Conservation (phyloP, 1,140 invertebrate genomes). For the Platorchestia sp. region DNA sequence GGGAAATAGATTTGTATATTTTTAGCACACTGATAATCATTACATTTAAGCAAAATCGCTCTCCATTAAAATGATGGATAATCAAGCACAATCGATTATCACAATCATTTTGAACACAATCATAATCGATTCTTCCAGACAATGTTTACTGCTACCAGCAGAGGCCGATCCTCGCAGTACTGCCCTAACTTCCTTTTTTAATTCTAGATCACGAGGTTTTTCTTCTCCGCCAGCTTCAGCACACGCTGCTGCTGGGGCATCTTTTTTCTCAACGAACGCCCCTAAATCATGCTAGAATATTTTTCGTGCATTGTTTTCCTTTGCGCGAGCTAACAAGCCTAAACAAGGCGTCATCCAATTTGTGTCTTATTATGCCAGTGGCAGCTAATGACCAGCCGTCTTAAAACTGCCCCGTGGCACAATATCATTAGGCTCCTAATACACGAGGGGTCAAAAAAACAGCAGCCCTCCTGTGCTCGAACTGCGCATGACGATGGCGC, state of each 20-base stretch:
- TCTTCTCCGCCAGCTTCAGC: neutral
- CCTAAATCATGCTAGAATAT: conserved; percentile 14
- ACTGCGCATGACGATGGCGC: neutral
- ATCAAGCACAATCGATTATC: too few species aligned
- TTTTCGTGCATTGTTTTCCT: conserved; percentile 28
- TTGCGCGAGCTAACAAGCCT: conserved; percentile 31
- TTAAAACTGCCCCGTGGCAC: conserved; percentile 37
- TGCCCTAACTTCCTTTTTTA: neutral
- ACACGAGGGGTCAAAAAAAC: conserved; percentile 6
- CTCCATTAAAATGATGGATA: too few species aligned
- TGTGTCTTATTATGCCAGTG: conserved; percentile 47
- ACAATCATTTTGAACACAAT: too few species aligned
- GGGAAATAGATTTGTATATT: too few species aligned
- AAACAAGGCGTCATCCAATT: conserved; percentile 53
- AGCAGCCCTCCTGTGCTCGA: neutral
- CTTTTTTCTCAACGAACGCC: neutral
- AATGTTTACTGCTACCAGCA: neutral
- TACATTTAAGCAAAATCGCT: too few species aligned
- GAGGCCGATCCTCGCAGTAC: neutral
- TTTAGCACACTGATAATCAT: too few species aligned
- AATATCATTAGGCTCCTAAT: conserved; percentile 42
- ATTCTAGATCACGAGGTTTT: neutral
- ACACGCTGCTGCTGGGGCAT: neutral
- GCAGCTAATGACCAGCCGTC: conserved; percentile 37
- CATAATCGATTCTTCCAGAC: neutral